Evolutionary conservation across 1,140 invertebrate species (phyloP).

Genomic region (Andrena cerasifolii): DNA sequence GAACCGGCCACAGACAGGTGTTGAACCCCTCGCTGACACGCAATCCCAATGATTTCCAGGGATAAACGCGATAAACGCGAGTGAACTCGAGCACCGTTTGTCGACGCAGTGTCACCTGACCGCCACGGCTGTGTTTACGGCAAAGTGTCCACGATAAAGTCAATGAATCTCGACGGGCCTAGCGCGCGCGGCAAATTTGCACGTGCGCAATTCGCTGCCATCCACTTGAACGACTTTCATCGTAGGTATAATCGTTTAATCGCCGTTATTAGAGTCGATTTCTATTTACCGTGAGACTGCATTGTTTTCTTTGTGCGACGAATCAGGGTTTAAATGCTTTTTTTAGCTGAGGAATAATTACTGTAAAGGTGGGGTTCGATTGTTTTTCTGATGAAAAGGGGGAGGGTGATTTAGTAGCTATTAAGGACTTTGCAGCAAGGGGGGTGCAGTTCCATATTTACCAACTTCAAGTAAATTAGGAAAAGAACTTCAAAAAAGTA

Average conservation of each 20-base stretch:
- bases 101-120: conserved; percentile 17
- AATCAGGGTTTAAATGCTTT: neutral
- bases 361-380: too few relatives aligned
- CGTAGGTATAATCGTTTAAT: neutral
- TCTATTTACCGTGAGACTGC: neutral
- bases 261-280: neutral
- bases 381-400: too few relatives aligned
- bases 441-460: too few relatives aligned
- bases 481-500: too few relatives aligned
- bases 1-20: conserved; percentile 72
- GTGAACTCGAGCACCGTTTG: neutral
- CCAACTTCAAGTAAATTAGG: too few relatives aligned
- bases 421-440: too few relatives aligned
- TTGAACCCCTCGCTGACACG: conserved; percentile 50
- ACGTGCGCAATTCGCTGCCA: neutral
- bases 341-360: neutral
- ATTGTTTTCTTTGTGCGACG: neutral
- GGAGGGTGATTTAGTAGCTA: too few relatives aligned
- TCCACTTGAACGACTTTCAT: neutral
- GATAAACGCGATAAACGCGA: conserved; percentile 19
- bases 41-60: conserved; percentile 19
- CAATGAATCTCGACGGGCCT: neutral
- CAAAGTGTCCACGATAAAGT: neutral
- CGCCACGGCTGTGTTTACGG: too few relatives aligned
- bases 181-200: neutral